Base-by-base conservation (phyloP, 2,888 invertebrate species). In the Tuta absoluta region DNA sequence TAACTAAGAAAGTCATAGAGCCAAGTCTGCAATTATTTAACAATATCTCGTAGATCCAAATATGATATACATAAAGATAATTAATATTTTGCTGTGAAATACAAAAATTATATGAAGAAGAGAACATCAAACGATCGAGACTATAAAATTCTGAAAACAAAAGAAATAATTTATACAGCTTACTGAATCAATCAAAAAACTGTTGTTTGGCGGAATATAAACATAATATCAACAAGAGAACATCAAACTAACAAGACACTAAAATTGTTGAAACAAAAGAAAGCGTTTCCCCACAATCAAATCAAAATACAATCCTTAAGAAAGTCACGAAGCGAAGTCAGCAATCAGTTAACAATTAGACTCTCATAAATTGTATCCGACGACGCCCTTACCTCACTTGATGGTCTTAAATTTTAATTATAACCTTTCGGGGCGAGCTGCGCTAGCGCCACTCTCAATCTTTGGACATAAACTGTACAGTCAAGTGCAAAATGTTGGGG, bases 391-490 rank as follows among this genome's bases (percentile, higher is more conserved):
- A 23, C 56, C 17, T 33, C 56, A 56, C 28, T 24, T 56, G 33
- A 53, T 56, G 56, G 33, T 33, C 33, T 61, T 49, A 49, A 48
- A 33, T 23, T 61, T 61, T 61, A 61, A 61, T 61, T 61, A 61
- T 41, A 49, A 49, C 49, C 33, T 28, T 61, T 61, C 33, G 49
- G 33, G 28, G 45, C n/a, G 24, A 14, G 24, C 33, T 33, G 10
- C 28, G 19, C 61, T 58, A 58, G 58, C 58, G 58, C 38, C 58
- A 58, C 38, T 56, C 56, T 56, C 24, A 56, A 56, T 56, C 56
- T 56, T 56, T n/a, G 33, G 24, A 33, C 33, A 56, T 56, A 56
- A 56, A 56, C 56, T 56, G 56, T 56, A 56, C 56, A 56, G 33
- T 56, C 33, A n/a, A 17, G 8, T 17, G 24, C 33, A 33, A 1